Base-by-base conservation (phyloP, 2,797 vertebrate species). In the Botia kubotai region DNA sequence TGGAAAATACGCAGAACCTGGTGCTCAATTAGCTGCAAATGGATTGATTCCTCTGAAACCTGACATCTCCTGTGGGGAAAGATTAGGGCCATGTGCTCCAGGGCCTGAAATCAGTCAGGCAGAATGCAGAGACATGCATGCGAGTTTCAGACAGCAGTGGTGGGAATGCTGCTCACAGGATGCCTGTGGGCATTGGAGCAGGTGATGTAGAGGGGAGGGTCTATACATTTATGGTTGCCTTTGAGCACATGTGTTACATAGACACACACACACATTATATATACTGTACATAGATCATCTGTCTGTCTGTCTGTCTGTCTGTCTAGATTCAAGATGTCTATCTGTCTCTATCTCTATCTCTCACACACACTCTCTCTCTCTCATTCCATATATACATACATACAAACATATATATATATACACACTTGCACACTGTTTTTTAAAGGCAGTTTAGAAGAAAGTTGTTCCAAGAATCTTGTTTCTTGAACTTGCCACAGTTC, bases 11-110 rank as follows among this genome's bases (percentile, higher is more conserved):
- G 70, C 76, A 60, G 79, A 76, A 77, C 48, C 8, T 36, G 50
- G 50, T 71, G 57, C 63, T 77, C 57, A 81, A 72, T 83, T 81
- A 72, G 75, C 39, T 17, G 48, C 29, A 81, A 77, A 57, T 79
- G 67, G 23, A 71, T 62, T 76, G 60, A 23, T 69, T 82, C 73
- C 68, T 84, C 76, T 78, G 36, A 72, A 77, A 66, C 36, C 39
- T 8, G 8, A 36, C 36, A 7, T 76, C 17, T 83, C 76, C 53
- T 13, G 5, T 66, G 53, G 77, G 55, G 52, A 6, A 8, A 21
- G 75, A 87, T 79, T 76, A 74, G 12, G 53, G 43, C 50, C 39
- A 79, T 46, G 43, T 50, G 16, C 33, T 80, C 36, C 12, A 58
- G 19, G 43, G 52, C 6, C 62, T 66, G 53, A 62, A 71, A 73